phyloP scores from a whole-genome alignment of 1,140 invertebrate genomes.

The Drosophila lacertosa region DNA sequence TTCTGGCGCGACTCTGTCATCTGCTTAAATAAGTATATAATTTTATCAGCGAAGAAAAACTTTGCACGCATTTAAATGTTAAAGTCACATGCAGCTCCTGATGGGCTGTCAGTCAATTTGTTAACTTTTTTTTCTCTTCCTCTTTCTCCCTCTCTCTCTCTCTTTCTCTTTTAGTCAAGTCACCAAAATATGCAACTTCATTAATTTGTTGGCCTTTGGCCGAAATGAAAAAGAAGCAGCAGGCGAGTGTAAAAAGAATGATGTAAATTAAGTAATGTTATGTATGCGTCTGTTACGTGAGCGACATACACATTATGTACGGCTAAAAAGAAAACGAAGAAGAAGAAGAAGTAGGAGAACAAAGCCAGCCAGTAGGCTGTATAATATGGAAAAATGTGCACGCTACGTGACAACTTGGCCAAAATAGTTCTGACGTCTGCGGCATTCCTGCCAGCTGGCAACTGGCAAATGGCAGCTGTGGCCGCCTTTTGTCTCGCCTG shows the following conservation, averaged over 20 bases:
- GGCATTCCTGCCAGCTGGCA: constrained; percentile 15
- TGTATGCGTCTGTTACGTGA: constrained; percentile 81
- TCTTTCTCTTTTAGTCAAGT: constrained; percentile 24
- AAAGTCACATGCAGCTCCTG: constrained; percentile 7
- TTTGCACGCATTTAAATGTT: constrained; percentile 32
- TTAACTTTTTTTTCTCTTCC: constrained; percentile 1
- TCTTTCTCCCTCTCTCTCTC: no score
- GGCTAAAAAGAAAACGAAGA: constrained; percentile 8
- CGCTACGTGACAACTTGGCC: constrained; percentile 60
- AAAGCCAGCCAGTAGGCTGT: constrained; percentile 34
- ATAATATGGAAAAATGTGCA: constrained; percentile 69
- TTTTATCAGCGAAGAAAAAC: constrained; percentile 16
- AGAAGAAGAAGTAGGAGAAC: not conserved
- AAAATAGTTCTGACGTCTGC: constrained; percentile 26
- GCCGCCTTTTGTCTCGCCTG: not conserved
- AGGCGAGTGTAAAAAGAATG: constrained; percentile 37
- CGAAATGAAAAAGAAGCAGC: constrained; percentile 24
- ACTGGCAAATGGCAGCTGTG: constrained; percentile 1
- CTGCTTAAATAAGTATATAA: not conserved
- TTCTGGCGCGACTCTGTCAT: constrained; percentile 11
- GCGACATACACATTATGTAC: constrained; percentile 55
- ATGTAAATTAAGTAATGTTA: constrained; percentile 78
- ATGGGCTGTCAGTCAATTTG: constrained; percentile 18
- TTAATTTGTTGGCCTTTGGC: constrained; percentile 46
- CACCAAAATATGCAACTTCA: constrained; percentile 59